Evolutionary conservation across 2,888 invertebrate species (phyloP).

Genomic region (Caenorhabditis imperialis): DNA sequence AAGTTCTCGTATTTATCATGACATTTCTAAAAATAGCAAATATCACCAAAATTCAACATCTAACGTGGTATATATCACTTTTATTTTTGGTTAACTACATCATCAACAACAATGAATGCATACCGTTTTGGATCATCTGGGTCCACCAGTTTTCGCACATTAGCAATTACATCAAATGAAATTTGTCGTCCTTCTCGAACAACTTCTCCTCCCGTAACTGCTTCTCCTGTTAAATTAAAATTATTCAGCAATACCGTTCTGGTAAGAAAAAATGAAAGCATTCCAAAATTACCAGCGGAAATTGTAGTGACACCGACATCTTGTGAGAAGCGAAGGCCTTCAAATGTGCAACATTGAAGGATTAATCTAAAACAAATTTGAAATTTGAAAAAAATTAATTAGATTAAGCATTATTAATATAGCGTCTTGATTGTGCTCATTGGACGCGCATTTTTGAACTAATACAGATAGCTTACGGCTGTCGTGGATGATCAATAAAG

Average conservation of each 20-base stretch:
- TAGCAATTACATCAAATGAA: conserved; percentile 77
- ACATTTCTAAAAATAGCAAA: too few relatives aligned
- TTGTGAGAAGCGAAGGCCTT: conserved; percentile 76
- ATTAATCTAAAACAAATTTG: conserved; percentile 60
- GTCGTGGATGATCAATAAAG: conserved; percentile 74
- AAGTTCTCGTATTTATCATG: too few relatives aligned
- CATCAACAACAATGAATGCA: conserved; percentile 15
- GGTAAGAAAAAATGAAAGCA: not conserved
- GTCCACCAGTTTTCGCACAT: conserved; percentile 73
- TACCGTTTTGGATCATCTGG: conserved; percentile 62
- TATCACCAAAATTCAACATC: too few relatives aligned
- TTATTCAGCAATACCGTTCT: not conserved
- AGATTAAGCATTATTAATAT: conserved; percentile 3
- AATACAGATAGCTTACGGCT: conserved; percentile 72
- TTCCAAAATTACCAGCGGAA: conserved; percentile 48
- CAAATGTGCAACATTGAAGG: conserved; percentile 77
- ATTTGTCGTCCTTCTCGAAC: conserved; percentile 76
- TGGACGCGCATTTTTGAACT: not conserved
- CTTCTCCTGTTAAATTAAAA: conserved; percentile 64
- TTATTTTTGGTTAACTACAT: conserved; percentile 1
- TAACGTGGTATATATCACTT: too few relatives aligned
- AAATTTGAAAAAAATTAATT: not conserved
- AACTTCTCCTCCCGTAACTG: conserved; percentile 77
- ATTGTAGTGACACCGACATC: conserved; percentile 77
- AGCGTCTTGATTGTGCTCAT: not conserved